Evolutionary conservation across 1,140 invertebrate species (phyloP).

Genomic region (Hyphantria cunea): DNA sequence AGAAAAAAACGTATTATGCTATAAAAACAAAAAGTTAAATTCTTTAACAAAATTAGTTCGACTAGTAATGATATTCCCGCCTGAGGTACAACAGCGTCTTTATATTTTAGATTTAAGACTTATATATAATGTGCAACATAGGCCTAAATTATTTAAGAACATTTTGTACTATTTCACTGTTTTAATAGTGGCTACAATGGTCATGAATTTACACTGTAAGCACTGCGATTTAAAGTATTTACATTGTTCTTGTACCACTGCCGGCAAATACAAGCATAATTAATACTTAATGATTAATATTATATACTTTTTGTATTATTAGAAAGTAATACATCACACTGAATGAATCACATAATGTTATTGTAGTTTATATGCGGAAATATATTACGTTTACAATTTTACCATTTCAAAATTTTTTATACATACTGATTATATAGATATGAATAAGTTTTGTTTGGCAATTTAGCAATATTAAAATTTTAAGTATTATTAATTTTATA

Average conservation of each 20-base stretch:
- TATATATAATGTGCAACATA: too few species aligned
- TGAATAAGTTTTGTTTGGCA: not conserved
- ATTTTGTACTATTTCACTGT: slow-evolving; percentile 15
- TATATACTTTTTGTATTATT: not conserved
- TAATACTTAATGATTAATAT: not conserved
- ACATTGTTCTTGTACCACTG: slow-evolving; percentile 22
- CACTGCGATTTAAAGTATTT: slow-evolving; percentile 23
- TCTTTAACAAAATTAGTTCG: too few species aligned
- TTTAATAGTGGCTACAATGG: too few species aligned
- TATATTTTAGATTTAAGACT: slow-evolving; percentile 1
- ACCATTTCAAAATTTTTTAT: not conserved
- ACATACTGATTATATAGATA: not conserved
- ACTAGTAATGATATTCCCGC: slow-evolving; percentile 15
- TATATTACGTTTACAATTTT: not conserved
- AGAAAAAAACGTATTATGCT: too few species aligned
- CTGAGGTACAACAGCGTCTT: slow-evolving; percentile 9
- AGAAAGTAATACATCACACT: slow-evolving; percentile 4
- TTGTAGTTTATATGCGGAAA: not conserved
- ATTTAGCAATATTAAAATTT: too few species aligned
- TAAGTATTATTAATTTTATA: too few species aligned
- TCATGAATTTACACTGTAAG: not conserved
- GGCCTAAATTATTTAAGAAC: slow-evolving; percentile 1
- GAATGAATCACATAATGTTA: slow-evolving; percentile 12
- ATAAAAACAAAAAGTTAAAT: too few species aligned
- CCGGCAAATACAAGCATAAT: not conserved